A percentile compares a stretch with the other conserved stretches of the same genome.
phyloP scores from a whole-genome alignment of 1,140 invertebrate genomes.

The Orius laevigatus region DNA sequence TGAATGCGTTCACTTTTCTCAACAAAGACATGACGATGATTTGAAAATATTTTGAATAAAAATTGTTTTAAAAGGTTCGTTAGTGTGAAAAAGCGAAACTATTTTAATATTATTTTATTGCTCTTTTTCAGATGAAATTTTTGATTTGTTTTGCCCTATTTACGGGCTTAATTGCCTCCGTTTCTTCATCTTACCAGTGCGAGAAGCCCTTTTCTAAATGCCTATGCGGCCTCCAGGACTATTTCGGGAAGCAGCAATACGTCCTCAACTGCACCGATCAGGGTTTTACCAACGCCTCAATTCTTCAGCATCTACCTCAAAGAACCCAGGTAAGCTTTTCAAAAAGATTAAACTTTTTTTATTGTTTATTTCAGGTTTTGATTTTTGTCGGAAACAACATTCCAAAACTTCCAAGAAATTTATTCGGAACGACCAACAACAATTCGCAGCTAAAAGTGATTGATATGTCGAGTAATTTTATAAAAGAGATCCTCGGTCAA shows the following conservation, averaged over 20 bases:
- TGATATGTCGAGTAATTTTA: slow-evolving; percentile 61
- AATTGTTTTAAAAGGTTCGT: too few species aligned
- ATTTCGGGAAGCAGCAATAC: slow-evolving; percentile 35
- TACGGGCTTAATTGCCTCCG: too few species aligned
- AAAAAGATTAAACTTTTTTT: not conserved
- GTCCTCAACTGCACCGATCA: slow-evolving; percentile 58
- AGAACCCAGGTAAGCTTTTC: slow-evolving; percentile 37
- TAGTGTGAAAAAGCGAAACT: too few species aligned
- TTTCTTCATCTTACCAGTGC: too few species aligned
- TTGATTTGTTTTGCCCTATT: too few species aligned
- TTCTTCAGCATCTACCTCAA: slow-evolving; percentile 43
- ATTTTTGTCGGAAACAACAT: slow-evolving; percentile 59
- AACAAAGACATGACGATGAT: too few species aligned
- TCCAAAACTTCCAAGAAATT: slow-evolving; percentile 45
- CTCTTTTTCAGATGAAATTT: too few species aligned
- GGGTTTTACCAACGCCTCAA: slow-evolving; percentile 36
- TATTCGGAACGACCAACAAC: slow-evolving; percentile 43
- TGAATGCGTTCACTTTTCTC: too few species aligned
- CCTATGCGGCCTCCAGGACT: slow-evolving; percentile 34
- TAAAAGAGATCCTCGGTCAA: slow-evolving; percentile 57
- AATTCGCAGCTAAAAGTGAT: slow-evolving; percentile 44
- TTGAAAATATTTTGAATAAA: too few species aligned
- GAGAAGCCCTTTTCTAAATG: slow-evolving; percentile 25
- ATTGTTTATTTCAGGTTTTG: slow-evolving; percentile 33
- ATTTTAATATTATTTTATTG: too few species aligned